Conservation (phyloP, 1,140 invertebrate species). For the Cotesia chilonis region DNA sequence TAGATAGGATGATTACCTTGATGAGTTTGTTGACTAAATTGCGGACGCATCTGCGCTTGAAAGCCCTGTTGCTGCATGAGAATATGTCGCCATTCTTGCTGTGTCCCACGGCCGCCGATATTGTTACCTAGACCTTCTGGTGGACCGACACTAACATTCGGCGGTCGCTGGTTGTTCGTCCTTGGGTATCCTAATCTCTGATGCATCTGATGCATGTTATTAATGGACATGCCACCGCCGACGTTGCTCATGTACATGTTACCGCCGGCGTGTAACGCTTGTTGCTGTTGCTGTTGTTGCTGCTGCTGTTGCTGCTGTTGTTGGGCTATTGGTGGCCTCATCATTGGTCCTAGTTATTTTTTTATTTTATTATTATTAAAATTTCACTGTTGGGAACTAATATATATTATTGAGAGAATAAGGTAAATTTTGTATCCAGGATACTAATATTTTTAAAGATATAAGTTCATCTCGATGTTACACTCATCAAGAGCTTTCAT, state of each 20-base stretch:
- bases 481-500: too few relatives aligned
- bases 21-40: conserved; percentile 72
- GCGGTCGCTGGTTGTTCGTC: conserved; percentile 66
- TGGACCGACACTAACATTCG: conserved; percentile 67
- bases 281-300: conserved; percentile 63
- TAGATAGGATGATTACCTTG: conserved; percentile 66
- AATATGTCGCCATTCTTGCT: conserved; percentile 75
- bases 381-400: too few relatives aligned
- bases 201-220: conserved; percentile 66
- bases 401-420: too few relatives aligned
- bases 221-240: conserved; percentile 50
- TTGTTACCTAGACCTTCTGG: conserved; percentile 60
- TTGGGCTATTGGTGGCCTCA: conserved; percentile 71
- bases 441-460: too few relatives aligned
- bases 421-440: too few relatives aligned
- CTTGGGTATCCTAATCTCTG: conserved; percentile 65
- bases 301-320: conserved; percentile 66
- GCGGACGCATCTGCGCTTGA: conserved; percentile 69
- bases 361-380: background rate
- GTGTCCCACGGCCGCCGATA: conserved; percentile 54
- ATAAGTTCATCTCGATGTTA: too few relatives aligned
- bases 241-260: conserved; percentile 57
- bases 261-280: conserved; percentile 59
- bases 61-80: conserved; percentile 74
- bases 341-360: conserved; percentile 70